Base-by-base conservation (phyloP, 2,113 vertebrate species). In the Galemys pyrenaicus region DNA sequence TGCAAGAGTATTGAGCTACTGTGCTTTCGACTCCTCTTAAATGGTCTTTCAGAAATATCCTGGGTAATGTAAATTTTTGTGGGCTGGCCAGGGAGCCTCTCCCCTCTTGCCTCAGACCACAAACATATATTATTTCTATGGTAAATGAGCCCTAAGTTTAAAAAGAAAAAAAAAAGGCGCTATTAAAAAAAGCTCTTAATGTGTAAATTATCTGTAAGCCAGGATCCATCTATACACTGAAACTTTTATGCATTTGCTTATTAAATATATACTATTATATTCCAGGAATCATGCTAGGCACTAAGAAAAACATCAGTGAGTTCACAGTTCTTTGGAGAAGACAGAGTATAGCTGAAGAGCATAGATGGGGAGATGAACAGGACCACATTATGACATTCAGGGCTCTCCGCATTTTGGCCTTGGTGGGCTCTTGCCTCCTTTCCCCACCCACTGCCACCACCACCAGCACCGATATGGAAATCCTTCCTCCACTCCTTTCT, bases 111-210 rank as follows among this genome's bases (percentile, higher is more conserved):
- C 24, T 94, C 79, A 74, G 60, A 62, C 58, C 65, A 80, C 58
- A 67, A 51, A n/a, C 58, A 49, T 70, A 30, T 65, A 79, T 51
- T 74, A 56, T 88, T 84, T 68, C 84, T 74, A 44, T 60, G 46
- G 51, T 64, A 78, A 94, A 83, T 92, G 56, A n/a, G 32, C 73
- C 64, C 44, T 73, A 46, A 95, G 41, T 75, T 74, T 32, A 22
- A 24, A 70, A 75, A 54, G 49, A 91, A 39, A 80, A 83, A 64
- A 68, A 77, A 39, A 17, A 51, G 17, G 46, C 16, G 26, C 77
- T 54, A 80, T 35, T n/a, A n/a, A 83, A 83, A 78, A 10, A 94
- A 46, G 19, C 37, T 89, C 75, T 85, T 62, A 85, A 73, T 46
- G 17, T 62, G 54, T 39, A 60, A 84, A 24, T 51, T 89, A 85